These are phyloP conservation scores for Tachina fera DNA, from an alignment of 2,888 invertebrate species.

Conservation along the genomic window DNA sequence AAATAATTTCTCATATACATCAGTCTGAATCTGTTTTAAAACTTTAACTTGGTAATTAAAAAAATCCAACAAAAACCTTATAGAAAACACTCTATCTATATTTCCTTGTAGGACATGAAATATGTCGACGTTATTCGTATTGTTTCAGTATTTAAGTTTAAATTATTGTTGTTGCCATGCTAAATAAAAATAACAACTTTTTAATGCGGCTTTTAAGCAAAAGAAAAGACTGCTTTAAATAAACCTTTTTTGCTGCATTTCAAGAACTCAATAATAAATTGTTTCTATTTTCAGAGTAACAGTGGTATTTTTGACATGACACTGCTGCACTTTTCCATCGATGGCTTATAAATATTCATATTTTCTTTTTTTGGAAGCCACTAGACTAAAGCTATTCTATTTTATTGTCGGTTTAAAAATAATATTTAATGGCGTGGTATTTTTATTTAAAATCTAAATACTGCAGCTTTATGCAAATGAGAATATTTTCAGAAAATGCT, in stretches of 20 bases:
- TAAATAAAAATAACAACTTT: constrained; percentile 42
- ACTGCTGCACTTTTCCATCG: constrained; percentile 25
- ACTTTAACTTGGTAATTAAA: too few relatives aligned
- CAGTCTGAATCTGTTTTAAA: too few relatives aligned
- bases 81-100: neutral
- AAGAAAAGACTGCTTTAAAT: constrained; percentile 35
- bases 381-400: constrained; percentile 15
- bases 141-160: neutral
- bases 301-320: constrained; percentile 37
- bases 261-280: constrained; percentile 36
- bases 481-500: constrained; percentile 4
- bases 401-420: constrained; percentile 29
- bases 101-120: neutral
- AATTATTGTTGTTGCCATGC: constrained; percentile 10
- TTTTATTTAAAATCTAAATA: constrained; percentile 14
- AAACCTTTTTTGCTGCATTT: constrained; percentile 5
- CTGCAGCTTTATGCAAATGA: constrained; percentile 37
- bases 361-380: neutral
- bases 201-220: constrained; percentile 54
- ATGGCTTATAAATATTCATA: neutral
- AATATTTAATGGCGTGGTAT: constrained; percentile 35
- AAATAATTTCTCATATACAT: too few relatives aligned
- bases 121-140: neutral
- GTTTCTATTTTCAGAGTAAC: constrained; percentile 45
- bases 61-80: too few relatives aligned